Evolutionary conservation across 2,888 invertebrate genomes (phyloP).

Genomic region (Erebia aethiops): DNA sequence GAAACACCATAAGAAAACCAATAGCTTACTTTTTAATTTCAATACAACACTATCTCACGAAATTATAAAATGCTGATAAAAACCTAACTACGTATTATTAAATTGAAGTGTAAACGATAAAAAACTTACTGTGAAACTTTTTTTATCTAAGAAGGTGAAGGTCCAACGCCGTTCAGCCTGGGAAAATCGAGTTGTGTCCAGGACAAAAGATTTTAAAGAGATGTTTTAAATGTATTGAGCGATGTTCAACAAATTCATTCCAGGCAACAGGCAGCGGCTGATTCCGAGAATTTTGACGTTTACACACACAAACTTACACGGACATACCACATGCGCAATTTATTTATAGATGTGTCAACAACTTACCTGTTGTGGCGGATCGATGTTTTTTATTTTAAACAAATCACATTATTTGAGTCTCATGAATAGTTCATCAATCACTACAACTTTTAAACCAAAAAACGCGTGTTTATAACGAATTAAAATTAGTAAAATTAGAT

Average conservation of each 20-base stretch:
- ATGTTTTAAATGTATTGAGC: slow-evolving; percentile 67
- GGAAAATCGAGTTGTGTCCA: slow-evolving; percentile 25
- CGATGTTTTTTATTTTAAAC: slow-evolving; percentile 7
- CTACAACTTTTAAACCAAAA: background rate
- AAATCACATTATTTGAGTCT: slow-evolving; percentile 27
- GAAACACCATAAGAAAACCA: background rate
- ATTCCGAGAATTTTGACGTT: slow-evolving; percentile 74
- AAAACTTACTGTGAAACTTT: slow-evolving; percentile 20
- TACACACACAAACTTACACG: slow-evolving; percentile 45
- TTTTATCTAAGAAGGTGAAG: background rate
- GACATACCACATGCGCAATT: slow-evolving; percentile 53
- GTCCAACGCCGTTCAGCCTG: background rate
- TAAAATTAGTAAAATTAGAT: background rate
- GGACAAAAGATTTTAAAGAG: slow-evolving; percentile 37
- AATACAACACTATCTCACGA: background rate
- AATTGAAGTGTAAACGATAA: slow-evolving; percentile 1
- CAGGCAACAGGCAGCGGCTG: slow-evolving; percentile 48
- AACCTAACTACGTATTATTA: slow-evolving; percentile 18
- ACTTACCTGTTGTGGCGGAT: slow-evolving; percentile 45
- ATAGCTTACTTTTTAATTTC: background rate
- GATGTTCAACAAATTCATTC: slow-evolving; percentile 51
- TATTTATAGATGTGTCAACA: slow-evolving; percentile 68
- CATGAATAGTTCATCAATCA: background rate
- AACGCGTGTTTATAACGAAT: background rate
- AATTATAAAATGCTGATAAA: slow-evolving; percentile 19